Evolutionary conservation across 2,797 vertebrate genomes (phyloP), one percentile per base, ranked within the genome.

Genomic region (Crax fasciolata): DNA sequence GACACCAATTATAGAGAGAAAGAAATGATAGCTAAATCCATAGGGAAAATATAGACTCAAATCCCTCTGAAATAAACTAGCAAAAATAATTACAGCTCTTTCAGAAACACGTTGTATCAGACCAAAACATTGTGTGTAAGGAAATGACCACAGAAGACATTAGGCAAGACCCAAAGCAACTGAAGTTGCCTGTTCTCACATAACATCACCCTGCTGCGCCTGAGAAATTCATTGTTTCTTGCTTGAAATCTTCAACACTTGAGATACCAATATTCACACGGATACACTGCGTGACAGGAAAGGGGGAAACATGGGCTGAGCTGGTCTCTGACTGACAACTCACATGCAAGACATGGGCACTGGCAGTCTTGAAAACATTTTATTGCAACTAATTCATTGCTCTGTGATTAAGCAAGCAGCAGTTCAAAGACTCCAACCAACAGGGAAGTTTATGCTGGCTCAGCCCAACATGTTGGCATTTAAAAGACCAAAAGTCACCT

Each of bases 31-130:
- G 27, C 39, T 71, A 61, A 59, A 84, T 24, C 27, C 41, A 32
- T 3, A 67, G 17, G 17, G 43, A 46, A 35, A 55, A 38, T 24
- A 77, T 6, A 62, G 39, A 7, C 21, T 84, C 27, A 41, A 55
- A 55, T 13, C 4, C 23, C 27, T 91, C 48, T 39, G 49, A 84
- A 91, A 87, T 38, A 4, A 87, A 11, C 24, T 16, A 77, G 35
- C 18, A 58, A 77, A 79, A 83, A 5, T 20, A 86, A 67, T 83
- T 74, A 62, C 4, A 19, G 10, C 15, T 85, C 14, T 80, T 51
- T 63, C n/a, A 89, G 27, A 81, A 85, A 70, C 6, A 57, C 0
- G 0, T 30, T 11, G 79, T 30, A 51, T 0, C 13, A 76, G 24
- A 72, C 10, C 48, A 67, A 66, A 51, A 66, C 80, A 83, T 4